Evolutionary conservation across 2,113 vertebrate species (phyloP).

Genomic region (Todiramphus chloris): DNA sequence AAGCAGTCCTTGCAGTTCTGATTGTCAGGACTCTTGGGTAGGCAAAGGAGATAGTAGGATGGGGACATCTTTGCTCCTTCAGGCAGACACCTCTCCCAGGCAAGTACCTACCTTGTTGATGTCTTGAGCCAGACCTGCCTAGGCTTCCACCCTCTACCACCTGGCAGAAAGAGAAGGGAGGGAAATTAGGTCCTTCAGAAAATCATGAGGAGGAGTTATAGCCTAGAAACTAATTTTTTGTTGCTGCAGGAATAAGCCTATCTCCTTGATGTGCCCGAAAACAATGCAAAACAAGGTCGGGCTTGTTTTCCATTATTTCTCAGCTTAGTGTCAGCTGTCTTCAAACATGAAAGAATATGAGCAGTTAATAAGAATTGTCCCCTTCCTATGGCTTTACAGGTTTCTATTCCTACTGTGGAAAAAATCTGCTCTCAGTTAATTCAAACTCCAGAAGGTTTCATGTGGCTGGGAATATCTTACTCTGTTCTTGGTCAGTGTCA

Average conservation of each 20-base stretch:
- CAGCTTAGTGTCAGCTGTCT: background rate
- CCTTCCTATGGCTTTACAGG: rapidly evolving
- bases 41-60: background rate
- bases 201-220: background rate
- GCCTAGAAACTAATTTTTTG: background rate
- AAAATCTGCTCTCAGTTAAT: background rate
- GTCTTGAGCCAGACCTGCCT: background rate
- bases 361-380: background rate
- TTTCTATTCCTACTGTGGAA: background rate
- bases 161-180: background rate
- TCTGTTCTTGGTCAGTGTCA: background rate
- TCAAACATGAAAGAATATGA: background rate
- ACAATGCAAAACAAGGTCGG: background rate
- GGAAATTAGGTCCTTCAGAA: background rate
- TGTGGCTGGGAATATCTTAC: background rate
- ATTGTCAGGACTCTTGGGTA: background rate
- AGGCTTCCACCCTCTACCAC: background rate
- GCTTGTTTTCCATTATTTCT: rapidly evolving
- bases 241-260: background rate
- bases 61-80: background rate
- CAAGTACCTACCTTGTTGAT: background rate
- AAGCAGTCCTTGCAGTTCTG: background rate
- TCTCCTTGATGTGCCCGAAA: background rate
- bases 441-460: background rate
- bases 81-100: background rate